phyloP scores from a whole-genome alignment of 2,113 vertebrate genomes.

The Stercorarius parasiticus region DNA sequence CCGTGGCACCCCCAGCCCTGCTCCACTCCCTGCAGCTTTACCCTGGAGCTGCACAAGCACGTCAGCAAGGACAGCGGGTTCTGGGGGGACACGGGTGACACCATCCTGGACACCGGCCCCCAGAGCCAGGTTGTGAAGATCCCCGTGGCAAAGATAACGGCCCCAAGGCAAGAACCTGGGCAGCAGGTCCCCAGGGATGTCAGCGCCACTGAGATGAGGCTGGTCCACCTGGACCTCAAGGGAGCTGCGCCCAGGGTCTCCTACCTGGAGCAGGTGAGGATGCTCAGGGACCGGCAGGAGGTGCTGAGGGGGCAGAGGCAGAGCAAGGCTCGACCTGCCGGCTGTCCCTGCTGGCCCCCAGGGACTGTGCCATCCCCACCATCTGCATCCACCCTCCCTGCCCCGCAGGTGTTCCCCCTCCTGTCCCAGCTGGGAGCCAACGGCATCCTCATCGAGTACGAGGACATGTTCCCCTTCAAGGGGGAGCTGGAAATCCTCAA shows the following conservation, averaged over 20 bases:
- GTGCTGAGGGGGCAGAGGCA: not conserved
- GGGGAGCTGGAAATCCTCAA: slow-evolving; percentile 73
- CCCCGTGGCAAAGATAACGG: not conserved
- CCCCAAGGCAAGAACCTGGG: not conserved
- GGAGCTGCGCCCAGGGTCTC: slow-evolving; percentile 78
- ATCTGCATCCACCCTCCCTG: not conserved
- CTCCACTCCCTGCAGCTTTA: not conserved
- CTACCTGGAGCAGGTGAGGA: slow-evolving; percentile 79
- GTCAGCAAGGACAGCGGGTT: slow-evolving; percentile 12
- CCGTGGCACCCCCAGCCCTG: not conserved
- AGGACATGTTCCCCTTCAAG: slow-evolving; percentile 83
- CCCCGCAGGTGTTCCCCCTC: slow-evolving; percentile 69
- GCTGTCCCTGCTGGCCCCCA: rapidly evolving
- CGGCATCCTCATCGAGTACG: slow-evolving; percentile 79
- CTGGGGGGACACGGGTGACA: slow-evolving; percentile 16
- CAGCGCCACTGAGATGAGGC: slow-evolving; percentile 33
- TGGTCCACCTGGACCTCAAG: slow-evolving; percentile 83
- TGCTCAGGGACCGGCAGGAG: not conserved
- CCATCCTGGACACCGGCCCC: not conserved
- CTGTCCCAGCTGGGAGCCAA: slow-evolving; percentile 74
- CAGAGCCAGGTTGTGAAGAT: not conserved
- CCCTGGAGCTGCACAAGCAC: slow-evolving; percentile 28
- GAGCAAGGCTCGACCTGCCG: rapidly evolving
- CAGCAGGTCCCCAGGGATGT: not conserved
- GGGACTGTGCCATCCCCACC: not conserved